These are phyloP conservation scores for Fabriciana adippe DNA, from an alignment of 2,888 invertebrate species.

Conservation along the genomic window DNA sequence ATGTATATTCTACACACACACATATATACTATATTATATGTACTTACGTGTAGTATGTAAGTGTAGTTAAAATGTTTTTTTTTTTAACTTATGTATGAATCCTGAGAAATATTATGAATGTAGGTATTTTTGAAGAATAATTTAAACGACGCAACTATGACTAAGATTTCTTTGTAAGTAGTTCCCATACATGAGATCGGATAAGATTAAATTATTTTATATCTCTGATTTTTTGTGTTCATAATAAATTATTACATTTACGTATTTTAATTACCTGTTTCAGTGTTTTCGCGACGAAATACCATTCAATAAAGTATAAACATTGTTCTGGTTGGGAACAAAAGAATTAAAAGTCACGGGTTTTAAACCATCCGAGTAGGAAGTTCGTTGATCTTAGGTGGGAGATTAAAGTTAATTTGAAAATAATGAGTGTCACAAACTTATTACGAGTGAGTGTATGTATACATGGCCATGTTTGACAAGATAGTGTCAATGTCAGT, in stretches of 20 bases:
- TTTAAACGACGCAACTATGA: conserved; percentile 24
- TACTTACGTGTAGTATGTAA: too few species aligned
- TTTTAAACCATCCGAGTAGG: conserved; percentile 46
- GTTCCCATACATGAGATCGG: conserved; percentile 32
- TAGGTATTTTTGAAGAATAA: conserved; percentile 11
- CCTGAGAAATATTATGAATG: conserved; percentile 5
- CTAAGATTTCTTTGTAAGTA: conserved; percentile 28
- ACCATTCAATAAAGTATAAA: conserved; percentile 23
- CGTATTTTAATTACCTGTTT: conserved; percentile 41
- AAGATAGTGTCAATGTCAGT: background rate
- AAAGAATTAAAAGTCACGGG: conserved; percentile 54
- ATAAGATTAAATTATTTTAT: conserved; percentile 21
- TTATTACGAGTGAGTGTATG: background rate
- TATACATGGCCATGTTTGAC: background rate
- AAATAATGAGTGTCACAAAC: conserved; percentile 71
- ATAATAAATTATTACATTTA: conserved; percentile 42
- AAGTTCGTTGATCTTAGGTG: conserved; percentile 71
- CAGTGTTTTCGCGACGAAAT: conserved; percentile 22
- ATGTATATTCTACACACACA: too few species aligned
- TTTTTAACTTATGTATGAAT: background rate
- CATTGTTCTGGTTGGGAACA: conserved; percentile 48
- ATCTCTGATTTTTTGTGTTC: conserved; percentile 30
- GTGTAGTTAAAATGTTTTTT: background rate
- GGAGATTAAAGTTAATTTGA: conserved; percentile 73
- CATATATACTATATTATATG: too few species aligned